Evolutionary conservation across 1,140 invertebrate species (phyloP).

Genomic region (Matsumurasca onukii): DNA sequence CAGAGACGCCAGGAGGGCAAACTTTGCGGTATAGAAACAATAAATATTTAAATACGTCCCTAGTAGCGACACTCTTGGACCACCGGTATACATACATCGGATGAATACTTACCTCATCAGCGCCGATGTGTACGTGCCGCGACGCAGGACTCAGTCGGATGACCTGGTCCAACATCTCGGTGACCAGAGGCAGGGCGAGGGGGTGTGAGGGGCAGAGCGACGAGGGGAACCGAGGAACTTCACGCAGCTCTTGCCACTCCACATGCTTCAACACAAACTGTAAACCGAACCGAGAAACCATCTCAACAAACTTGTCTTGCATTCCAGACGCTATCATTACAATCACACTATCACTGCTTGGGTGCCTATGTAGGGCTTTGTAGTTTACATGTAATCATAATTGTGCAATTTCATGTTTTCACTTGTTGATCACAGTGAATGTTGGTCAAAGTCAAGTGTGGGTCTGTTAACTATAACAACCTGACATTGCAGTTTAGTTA

Average conservation of each 20-base stretch:
- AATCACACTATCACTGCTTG: background rate
- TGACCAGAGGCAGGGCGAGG: slow-evolving; percentile 59
- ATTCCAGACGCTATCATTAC: no score
- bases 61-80: no score
- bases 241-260: slow-evolving; percentile 73
- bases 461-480: no score
- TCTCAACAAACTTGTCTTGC: no score
- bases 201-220: slow-evolving; percentile 76
- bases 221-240: slow-evolving; percentile 73
- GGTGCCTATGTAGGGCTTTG: background rate
- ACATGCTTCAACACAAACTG: slow-evolving; percentile 80
- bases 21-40: no score
- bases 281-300: slow-evolving; percentile 42
- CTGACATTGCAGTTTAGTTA: no score
- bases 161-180: slow-evolving; percentile 58
- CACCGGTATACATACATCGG: no score
- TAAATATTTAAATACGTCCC: no score
- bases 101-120: slow-evolving; percentile 64
- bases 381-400: background rate
- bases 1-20: no score
- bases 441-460: no score
- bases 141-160: slow-evolving; percentile 55
- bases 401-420: no score
- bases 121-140: slow-evolving; percentile 75
- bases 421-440: no score